A percentile compares a stretch with the other conserved stretches of the same genome.
Evolutionary conservation across 1,140 invertebrate genomes (phyloP).

Genomic region (Cydia splendana): DNA sequence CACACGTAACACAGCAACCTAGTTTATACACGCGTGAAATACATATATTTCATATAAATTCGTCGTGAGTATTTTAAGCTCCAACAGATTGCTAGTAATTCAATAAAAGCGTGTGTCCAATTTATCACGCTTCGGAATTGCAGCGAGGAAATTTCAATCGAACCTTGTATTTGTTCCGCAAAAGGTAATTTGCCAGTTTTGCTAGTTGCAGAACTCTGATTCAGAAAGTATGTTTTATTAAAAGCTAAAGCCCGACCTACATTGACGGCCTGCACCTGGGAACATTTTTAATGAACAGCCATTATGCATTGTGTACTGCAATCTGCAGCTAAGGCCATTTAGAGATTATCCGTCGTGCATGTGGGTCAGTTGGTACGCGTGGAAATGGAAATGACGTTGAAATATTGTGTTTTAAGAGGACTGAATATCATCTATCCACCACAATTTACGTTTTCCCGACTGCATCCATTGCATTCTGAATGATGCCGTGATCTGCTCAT

Average conservation of each 20-base stretch:
- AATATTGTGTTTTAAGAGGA: background rate
- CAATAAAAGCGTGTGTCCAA: slow-evolving; percentile 16
- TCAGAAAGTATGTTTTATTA: background rate
- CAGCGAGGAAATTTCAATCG: slow-evolving; percentile 14
- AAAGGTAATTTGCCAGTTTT: background rate
- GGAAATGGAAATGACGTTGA: background rate
- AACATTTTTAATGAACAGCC: slow-evolving; percentile 30
- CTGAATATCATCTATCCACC: background rate
- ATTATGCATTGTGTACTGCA: slow-evolving; percentile 32
- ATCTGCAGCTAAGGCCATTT: slow-evolving; percentile 20
- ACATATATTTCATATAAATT: background rate
- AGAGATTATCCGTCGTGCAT: slow-evolving; percentile 24
- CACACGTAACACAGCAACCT: background rate
- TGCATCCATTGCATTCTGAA: too few species aligned
- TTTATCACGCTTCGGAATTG: slow-evolving; percentile 1
- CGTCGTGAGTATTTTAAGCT: background rate
- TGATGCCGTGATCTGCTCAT: too few species aligned
- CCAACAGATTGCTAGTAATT: slow-evolving; percentile 1
- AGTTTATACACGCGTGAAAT: background rate
- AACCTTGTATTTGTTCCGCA: slow-evolving; percentile 4
- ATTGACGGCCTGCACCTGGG: slow-evolving; percentile 17
- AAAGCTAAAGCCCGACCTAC: slow-evolving; percentile 14
- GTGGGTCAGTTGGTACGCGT: slow-evolving; percentile 10
- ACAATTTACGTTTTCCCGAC: too few species aligned
- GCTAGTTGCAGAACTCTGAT: background rate